Evolutionary conservation across 1,140 invertebrate genomes (phyloP), one percentile per base, ranked within the genome.

Genomic region (Pachypsylla venusta): DNA sequence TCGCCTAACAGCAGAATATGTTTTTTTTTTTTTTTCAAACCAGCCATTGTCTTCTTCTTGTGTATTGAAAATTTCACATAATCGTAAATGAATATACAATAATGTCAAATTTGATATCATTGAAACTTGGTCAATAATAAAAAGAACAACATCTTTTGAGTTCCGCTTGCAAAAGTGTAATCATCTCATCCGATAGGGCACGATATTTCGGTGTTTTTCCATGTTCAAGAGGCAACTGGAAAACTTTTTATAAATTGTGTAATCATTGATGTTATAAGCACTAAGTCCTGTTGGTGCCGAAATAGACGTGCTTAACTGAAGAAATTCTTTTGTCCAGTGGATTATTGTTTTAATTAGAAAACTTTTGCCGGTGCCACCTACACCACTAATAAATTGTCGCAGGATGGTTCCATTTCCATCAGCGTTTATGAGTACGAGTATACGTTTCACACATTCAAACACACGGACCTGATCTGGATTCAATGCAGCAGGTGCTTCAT

Each of bases 21-120:
- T 59, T 61, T 61, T 56, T 53, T 55, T 2, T n/a, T n/a, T n/a
- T 27, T 53, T 55, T 2, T 56, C 60, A 53, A 63, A 63, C 62
- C 62, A 60, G 14, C 62, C 62, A 40, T 63, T 48, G 19, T 62
- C 35, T 35, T 42, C 58, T 13, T 61, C 62, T 54, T 25, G 1
- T 14, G 60, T 59, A 35, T 56, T 54, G 20, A 59, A 64, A 16
- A 63, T 61, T 57, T 64, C 60, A 16, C 22, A 25, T 26, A 64
- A 27, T 48, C 63, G 26, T 13, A 42, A 22, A 26, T 61, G 28
- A 24, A 64, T 64, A 28, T 63, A 64, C 55, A 63, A 27, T 12
- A 64, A 56, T 7, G 60, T 61, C 4, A 69, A 22, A 58, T 69
- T 69, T 48, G 67, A 68, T 56, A 69, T 60, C 69, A 69, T 69